A percentile compares a stretch with the other conserved stretches of the same genome.
These are phyloP conservation scores for Sciaenops ocellatus DNA, from an alignment of 2,797 vertebrate species.

Conservation along the genomic window DNA sequence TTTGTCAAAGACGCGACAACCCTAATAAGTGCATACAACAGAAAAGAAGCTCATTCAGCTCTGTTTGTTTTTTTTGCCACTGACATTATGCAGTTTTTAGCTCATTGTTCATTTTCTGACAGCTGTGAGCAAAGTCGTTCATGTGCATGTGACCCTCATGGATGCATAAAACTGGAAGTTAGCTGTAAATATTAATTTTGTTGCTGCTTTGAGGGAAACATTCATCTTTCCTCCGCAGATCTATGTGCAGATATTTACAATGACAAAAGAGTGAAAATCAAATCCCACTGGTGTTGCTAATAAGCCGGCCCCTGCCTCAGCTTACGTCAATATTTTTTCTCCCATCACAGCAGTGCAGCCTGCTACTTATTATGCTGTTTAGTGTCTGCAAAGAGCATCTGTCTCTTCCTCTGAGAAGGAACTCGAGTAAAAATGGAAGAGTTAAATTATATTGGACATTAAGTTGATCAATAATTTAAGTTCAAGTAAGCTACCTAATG, in stretches of 20 bases:
- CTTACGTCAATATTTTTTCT: slow-evolving; percentile 36
- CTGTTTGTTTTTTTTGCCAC: background rate
- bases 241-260: slow-evolving; percentile 1
- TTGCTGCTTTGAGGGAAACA: slow-evolving; percentile 4
- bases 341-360: background rate
- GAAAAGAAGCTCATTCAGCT: background rate
- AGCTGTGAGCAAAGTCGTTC: background rate
- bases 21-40: background rate
- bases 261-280: slow-evolving; percentile 28
- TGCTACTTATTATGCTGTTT: slow-evolving; percentile 13
- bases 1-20: background rate
- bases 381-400: slow-evolving; percentile 1
- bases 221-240: background rate
- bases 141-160: background rate
- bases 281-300: slow-evolving; percentile 5
- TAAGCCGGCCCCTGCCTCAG: background rate
- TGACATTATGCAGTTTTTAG: background rate
- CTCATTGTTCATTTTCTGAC: background rate
- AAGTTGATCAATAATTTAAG: background rate
- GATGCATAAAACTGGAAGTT: background rate
- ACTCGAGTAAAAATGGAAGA: background rate
- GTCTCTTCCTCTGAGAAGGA: slow-evolving; percentile 10
- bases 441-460: background rate
- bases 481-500: background rate
- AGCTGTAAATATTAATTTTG: slow-evolving; percentile 11